Evolutionary conservation across 2,888 invertebrate genomes (phyloP).

Genomic region (Pristionchus maxplancki): DNA sequence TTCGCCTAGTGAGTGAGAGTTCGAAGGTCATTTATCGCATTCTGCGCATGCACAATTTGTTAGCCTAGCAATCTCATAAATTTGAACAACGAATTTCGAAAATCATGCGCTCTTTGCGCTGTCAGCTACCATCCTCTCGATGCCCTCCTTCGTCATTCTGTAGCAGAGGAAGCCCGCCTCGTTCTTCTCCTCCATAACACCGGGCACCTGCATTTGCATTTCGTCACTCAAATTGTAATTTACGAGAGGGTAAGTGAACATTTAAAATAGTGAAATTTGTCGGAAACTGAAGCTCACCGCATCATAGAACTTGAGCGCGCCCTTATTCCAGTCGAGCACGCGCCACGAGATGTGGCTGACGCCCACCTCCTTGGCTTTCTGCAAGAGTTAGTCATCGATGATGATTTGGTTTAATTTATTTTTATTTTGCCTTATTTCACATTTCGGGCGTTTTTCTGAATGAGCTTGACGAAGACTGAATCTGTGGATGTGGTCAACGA

Average conservation of each 20-base stretch:
- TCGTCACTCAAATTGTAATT: too few relatives aligned
- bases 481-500: not conserved
- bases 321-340: not conserved
- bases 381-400: not conserved
- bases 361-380: not conserved
- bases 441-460: too few relatives aligned
- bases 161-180: not conserved
- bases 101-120: not conserved
- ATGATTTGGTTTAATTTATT: too few relatives aligned
- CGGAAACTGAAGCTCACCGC: not conserved
- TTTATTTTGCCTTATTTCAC: too few relatives aligned
- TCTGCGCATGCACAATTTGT: not conserved
- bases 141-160: not conserved
- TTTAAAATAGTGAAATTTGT: not conserved
- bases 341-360: not conserved
- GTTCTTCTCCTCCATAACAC: not conserved
- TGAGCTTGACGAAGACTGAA: not conserved
- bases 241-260: not conserved
- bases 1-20: not conserved
- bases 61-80: not conserved
- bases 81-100: not conserved
- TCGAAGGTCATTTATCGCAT: not conserved
- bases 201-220: not conserved
- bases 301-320: not conserved
- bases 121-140: not conserved